phyloP scores from a whole-genome alignment of 1,140 invertebrate genomes.

The Ylistrum balloti region DNA sequence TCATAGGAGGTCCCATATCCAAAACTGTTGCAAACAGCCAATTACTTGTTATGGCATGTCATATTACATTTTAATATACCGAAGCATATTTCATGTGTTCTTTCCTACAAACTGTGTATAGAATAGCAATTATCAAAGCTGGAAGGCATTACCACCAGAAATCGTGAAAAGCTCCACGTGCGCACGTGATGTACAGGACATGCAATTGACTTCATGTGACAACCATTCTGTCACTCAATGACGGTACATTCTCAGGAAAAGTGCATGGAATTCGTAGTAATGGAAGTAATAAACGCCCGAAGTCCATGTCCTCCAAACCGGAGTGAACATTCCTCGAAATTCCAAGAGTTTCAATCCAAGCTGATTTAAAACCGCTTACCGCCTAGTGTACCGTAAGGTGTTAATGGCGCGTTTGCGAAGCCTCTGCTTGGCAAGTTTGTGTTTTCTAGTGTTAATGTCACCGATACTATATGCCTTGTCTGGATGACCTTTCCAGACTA shows the following conservation, averaged over 20 bases:
- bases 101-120: not conserved
- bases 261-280: not conserved
- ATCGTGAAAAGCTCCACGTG: not conserved
- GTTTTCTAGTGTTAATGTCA: not conserved
- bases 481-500: conserved; percentile 24
- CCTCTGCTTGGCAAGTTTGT: not conserved
- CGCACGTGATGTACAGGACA: not conserved
- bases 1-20: too few relatives aligned
- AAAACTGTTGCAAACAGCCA: too few relatives aligned
- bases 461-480: not conserved
- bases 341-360: not conserved
- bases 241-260: not conserved
- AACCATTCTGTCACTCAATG: not conserved
- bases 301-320: not conserved
- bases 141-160: not conserved
- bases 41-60: too few relatives aligned
- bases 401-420: not conserved
- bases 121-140: not conserved
- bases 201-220: not conserved
- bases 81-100: not conserved
- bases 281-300: not conserved
- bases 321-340: not conserved
- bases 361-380: conserved; percentile 1
- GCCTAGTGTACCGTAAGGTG: not conserved
- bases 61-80: too few relatives aligned